Conservation (phyloP, 2,113 vertebrate species). For the Microtus montanus region DNA sequence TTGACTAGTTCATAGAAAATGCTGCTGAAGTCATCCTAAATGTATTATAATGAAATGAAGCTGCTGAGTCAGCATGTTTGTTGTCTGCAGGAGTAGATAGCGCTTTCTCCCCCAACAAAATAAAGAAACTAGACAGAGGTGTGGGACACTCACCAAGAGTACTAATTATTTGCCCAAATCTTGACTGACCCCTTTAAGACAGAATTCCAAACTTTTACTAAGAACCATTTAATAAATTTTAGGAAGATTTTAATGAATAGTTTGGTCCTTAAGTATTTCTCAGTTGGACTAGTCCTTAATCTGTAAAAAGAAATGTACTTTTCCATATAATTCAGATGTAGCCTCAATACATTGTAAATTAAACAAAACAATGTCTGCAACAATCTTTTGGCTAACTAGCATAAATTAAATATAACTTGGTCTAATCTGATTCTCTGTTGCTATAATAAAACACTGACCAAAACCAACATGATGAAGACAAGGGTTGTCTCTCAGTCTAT, state of each 20-base stretch:
- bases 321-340: background rate
- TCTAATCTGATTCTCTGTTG: background rate
- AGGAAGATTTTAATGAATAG: background rate
- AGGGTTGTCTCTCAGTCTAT: background rate
- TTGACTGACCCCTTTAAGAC: slow-evolving; percentile 34
- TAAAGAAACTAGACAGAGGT: background rate
- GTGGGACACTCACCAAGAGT: background rate
- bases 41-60: slow-evolving; percentile 59
- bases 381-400: background rate
- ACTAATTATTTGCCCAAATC: slow-evolving; percentile 32
- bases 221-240: background rate
- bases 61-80: slow-evolving; percentile 56
- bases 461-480: background rate
- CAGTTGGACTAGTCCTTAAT: background rate
- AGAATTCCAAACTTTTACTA: background rate
- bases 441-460: background rate
- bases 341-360: background rate
- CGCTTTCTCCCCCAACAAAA: background rate
- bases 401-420: background rate
- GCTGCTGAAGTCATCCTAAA: slow-evolving; percentile 70
- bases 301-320: background rate
- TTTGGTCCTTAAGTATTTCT: background rate
- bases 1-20: slow-evolving; percentile 67
- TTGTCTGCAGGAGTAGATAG: background rate
- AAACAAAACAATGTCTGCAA: background rate